Percentiles rank a stretch among this genome's conserved stretches.
Evolutionary conservation across 2,113 vertebrate genomes (phyloP).

Genomic region (Lophochroa leadbeateri): DNA sequence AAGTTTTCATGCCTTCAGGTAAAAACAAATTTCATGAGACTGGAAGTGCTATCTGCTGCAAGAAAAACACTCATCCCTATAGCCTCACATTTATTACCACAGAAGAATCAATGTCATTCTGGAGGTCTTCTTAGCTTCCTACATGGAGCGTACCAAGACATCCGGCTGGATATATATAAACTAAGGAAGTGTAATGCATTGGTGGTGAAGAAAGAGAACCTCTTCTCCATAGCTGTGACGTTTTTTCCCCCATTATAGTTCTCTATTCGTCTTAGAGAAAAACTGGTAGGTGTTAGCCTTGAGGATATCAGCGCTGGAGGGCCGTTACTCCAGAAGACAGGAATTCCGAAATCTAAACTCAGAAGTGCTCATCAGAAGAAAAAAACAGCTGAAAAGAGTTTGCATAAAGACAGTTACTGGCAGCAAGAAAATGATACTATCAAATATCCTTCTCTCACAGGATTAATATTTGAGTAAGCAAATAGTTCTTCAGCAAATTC

Average conservation of each 20-base stretch:
- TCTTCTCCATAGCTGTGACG: background rate
- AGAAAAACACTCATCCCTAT: background rate
- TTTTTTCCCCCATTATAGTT: background rate
- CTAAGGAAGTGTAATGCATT: background rate
- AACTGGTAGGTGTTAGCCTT: background rate
- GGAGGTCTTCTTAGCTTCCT: background rate
- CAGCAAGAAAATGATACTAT: conserved; percentile 26
- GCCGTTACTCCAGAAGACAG: background rate
- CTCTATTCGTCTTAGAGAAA: background rate
- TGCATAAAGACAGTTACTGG: conserved; percentile 6
- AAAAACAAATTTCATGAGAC: background rate
- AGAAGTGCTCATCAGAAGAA: background rate
- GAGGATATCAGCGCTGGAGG: background rate
- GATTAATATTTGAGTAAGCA: conserved; percentile 41
- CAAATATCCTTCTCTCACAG: background rate
- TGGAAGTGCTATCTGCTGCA: background rate
- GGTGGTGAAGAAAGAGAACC: background rate
- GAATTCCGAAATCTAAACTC: background rate
- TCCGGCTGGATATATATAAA: background rate
- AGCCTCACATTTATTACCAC: background rate
- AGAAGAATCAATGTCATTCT: background rate
- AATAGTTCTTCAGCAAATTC: conserved; percentile 11
- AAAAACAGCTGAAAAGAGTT: background rate
- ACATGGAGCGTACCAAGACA: background rate
- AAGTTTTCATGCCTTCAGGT: background rate